Percentiles rank a stretch among this genome's conserved stretches.
Evolutionary conservation across 2,888 invertebrate species (phyloP).

Genomic region (Drosophila prolongata): DNA sequence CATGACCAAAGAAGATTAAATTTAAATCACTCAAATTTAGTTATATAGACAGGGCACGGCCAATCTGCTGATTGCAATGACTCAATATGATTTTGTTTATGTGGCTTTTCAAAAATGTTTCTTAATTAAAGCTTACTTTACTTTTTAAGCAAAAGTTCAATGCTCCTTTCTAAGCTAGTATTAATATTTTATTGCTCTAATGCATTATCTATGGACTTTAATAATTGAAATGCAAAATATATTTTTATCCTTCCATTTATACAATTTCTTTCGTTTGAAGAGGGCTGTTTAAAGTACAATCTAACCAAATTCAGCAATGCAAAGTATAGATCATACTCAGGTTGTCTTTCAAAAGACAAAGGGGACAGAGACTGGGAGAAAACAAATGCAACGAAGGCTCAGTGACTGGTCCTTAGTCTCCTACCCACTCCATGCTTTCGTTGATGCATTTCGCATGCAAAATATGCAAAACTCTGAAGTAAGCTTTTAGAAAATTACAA

Average conservation of each 20-base stretch:
- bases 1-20: constrained; percentile 53
- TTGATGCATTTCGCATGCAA: constrained; percentile 67
- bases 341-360: constrained; percentile 9
- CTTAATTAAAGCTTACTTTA: constrained; percentile 2
- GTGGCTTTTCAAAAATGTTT: background rate
- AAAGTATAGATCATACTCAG: background rate
- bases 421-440: background rate
- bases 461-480: constrained; percentile 69
- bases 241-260: background rate
- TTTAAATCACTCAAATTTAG: constrained; percentile 2
- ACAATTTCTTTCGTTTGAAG: background rate
- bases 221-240: background rate
- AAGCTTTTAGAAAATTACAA: constrained; percentile 80
- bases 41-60: constrained; percentile 28
- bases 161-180: background rate
- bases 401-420: constrained; percentile 6
- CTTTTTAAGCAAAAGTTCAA: background rate
- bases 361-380: constrained; percentile 6
- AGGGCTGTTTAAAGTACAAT: background rate
- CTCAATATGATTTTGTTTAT: constrained; percentile 12
- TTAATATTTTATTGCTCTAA: constrained; percentile 3
- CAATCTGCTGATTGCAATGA: constrained; percentile 16
- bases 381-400: constrained; percentile 16
- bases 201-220: background rate
- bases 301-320: background rate